Conservation (phyloP, 2,113 vertebrate genomes). For the Plecotus auritus region DNA sequence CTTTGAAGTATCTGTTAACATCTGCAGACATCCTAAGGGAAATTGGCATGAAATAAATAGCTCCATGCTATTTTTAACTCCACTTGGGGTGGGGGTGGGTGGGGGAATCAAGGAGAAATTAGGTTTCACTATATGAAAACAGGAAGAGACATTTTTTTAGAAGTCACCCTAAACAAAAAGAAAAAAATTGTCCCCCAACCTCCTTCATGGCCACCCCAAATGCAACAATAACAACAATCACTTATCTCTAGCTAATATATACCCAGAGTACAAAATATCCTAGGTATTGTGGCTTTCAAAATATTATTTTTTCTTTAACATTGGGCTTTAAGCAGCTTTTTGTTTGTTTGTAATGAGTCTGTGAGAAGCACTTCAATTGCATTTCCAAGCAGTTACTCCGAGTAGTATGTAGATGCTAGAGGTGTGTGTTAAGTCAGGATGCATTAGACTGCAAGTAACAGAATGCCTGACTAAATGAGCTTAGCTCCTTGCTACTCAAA, state of each 20-base stretch:
- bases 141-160: constrained; percentile 30
- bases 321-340: background rate
- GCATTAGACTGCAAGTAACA: background rate
- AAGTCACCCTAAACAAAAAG: background rate
- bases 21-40: constrained; percentile 67
- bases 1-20: constrained; percentile 68
- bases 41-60: constrained; percentile 61
- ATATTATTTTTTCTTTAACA: background rate
- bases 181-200: background rate
- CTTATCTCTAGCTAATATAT: background rate
- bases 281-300: background rate
- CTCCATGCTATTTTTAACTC: constrained; percentile 55
- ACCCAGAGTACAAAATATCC: background rate
- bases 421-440: background rate
- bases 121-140: constrained; percentile 20
- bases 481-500: background rate
- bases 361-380: background rate
- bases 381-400: background rate
- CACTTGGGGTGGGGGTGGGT: background rate
- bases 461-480: background rate
- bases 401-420: background rate
- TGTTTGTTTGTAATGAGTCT: background rate
- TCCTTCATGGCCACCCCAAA: background rate
- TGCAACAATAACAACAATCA: background rate
- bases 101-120: background rate